Evolutionary conservation across 2,888 invertebrate species (phyloP), one percentile per base, ranked within the genome.

Genomic region (Teleogryllus oceanicus): DNA sequence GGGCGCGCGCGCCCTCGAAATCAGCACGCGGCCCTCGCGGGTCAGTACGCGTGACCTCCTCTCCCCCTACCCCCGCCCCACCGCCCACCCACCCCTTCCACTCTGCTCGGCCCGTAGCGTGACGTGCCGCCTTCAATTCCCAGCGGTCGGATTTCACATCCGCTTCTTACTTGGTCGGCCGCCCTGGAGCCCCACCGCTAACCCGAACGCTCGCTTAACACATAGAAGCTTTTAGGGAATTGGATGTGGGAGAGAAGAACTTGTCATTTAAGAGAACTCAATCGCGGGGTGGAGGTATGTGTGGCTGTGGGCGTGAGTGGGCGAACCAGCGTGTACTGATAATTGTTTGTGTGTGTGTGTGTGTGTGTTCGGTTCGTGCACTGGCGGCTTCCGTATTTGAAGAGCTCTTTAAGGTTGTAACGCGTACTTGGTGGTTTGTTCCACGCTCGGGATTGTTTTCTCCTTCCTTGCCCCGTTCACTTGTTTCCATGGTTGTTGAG

Each of bases 371-470:
- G 10, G n/a, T n/a, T 62, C 62, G 13, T 4, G 16, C 62, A 10
- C n/a, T 62, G 62, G 62, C 0, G 62, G 62, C 62, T 62, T 62
- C 62, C 62, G 62, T 62, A 62, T 62, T 62, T 62, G 62, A 62
- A 62, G 62, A 62, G 62, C 62, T 62, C 62, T 62, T 62, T 62
- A 62, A 62, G 62, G 62, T n/a, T 62, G 62, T 62, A 62, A 62
- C 62, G 62, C 62, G 62, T 62, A 62, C 62, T 62, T 16, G 16
- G n/a, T 13, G 62, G 62, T 62, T 62, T 13, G 13, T 62, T 62
- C 62, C 11, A 3, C 0, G 62, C n/a, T 16, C 0, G n/a, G 16
- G 62, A 62, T 62, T 62, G 62, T 62, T 62, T 62, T n/a, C 62
- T 37, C 62, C 62, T 62, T 62, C 16, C 37, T 37, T 37, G 37